A percentile compares a stretch with the other conserved stretches of the same genome.
Conservation (phyloP, 1,140 invertebrate genomes). For the Contarinia nasturtii region DNA sequence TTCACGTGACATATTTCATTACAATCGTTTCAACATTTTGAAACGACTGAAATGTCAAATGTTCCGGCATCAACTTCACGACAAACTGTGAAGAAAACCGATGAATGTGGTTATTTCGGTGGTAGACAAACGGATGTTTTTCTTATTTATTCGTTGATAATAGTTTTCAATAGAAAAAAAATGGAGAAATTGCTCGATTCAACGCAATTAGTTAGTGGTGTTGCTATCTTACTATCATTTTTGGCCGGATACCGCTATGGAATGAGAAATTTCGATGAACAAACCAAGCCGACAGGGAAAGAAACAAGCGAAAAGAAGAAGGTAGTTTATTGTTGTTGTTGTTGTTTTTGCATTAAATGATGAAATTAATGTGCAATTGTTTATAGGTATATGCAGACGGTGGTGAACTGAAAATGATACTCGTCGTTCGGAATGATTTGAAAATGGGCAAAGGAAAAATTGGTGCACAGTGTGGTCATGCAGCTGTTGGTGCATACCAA, state of each 20-base stretch:
- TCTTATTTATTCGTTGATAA: neutral
- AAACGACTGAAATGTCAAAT: no score
- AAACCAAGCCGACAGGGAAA: neutral
- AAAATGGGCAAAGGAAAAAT: slow-evolving; percentile 92
- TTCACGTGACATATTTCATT: no score
- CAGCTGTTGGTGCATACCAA: slow-evolving; percentile 61
- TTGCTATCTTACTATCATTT: slow-evolving; percentile 22
- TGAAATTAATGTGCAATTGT: neutral
- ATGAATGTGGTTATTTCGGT: no score
- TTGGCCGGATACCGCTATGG: slow-evolving; percentile 23
- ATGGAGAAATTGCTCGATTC: slow-evolving; percentile 14
- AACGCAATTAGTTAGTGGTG: slow-evolving; percentile 20
- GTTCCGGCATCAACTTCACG: neutral
- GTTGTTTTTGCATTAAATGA: neutral
- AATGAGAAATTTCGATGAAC: slow-evolving; percentile 10
- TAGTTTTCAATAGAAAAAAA: neutral
- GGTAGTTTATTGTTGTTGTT: neutral
- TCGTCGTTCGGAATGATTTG: slow-evolving; percentile 75
- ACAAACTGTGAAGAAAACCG: no score
- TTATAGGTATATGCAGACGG: slow-evolving; percentile 13
- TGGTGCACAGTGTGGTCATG: slow-evolving; percentile 82
- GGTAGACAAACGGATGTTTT: no score
- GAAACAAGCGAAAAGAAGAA: neutral
- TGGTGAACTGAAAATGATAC: slow-evolving; percentile 55
- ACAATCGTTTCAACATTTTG: no score